Percentiles rank a stretch among this genome's conserved stretches.
These are phyloP conservation scores for Drosophila leontia DNA, from an alignment of 1,140 invertebrate species.

Conservation along the genomic window DNA sequence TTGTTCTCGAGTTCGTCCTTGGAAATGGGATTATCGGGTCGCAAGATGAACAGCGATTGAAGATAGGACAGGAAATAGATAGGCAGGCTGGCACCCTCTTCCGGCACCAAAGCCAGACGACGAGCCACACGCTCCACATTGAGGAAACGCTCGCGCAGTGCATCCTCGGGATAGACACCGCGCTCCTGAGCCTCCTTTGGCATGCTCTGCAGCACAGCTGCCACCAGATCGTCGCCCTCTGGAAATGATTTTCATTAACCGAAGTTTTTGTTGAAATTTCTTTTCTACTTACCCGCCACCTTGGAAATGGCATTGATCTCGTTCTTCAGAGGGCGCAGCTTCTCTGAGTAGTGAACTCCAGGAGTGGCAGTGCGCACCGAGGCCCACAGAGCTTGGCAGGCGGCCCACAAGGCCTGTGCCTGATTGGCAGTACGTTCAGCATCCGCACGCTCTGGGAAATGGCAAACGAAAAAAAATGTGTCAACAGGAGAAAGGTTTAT, in stretches of 20 bases:
- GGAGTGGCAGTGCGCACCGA: constrained; percentile 89
- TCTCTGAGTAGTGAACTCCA: constrained; percentile 86
- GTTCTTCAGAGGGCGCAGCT: constrained; percentile 90
- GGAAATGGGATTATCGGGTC: constrained; percentile 88
- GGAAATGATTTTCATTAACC: not conserved
- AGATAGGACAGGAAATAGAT: constrained; percentile 95
- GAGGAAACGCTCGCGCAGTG: constrained; percentile 93
- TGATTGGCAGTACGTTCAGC: constrained; percentile 92
- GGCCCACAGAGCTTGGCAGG: constrained; percentile 93
- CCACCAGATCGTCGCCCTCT: constrained; percentile 89
- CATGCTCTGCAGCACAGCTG: constrained; percentile 90
- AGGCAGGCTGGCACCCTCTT: constrained; percentile 91
- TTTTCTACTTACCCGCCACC: constrained; percentile 88
- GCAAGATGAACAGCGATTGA: constrained; percentile 90
- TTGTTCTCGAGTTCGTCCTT: constrained; percentile 89
- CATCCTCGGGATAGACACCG: constrained; percentile 94
- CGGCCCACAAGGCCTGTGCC: constrained; percentile 95
- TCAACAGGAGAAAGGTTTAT: not conserved
- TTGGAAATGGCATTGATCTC: constrained; percentile 90
- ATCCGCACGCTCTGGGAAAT: constrained; percentile 89
- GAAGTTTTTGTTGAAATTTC: not conserved
- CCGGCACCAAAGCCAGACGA: constrained; percentile 93
- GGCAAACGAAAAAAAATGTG: not conserved
- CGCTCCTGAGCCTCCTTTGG: constrained; percentile 90
- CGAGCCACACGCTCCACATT: constrained; percentile 90